Percentiles rank a stretch among this genome's conserved stretches.
Conservation (phyloP, 2,888 invertebrate species). For the Hemistola chrysoprasaria region DNA sequence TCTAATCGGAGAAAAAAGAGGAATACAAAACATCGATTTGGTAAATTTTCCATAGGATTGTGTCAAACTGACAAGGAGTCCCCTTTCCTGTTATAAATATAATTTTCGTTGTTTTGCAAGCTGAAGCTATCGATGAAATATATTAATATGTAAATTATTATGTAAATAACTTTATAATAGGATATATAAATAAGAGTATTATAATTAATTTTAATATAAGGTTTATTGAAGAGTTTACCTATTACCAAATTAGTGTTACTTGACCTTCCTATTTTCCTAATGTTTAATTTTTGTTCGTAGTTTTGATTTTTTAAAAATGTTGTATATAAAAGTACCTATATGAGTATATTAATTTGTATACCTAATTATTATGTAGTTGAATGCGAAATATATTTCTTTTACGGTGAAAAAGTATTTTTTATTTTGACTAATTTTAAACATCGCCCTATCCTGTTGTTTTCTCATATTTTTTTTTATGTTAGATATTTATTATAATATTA, state of each 20-base stretch:
- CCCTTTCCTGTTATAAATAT: no score
- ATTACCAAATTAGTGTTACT: constrained; percentile 49
- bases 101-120: constrained; percentile 23
- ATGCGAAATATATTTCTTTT: constrained; percentile 63
- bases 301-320: constrained; percentile 40
- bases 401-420: constrained; percentile 44
- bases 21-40: no score
- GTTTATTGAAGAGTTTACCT: constrained; percentile 45
- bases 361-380: constrained; percentile 58
- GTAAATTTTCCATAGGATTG: no score
- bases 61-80: no score
- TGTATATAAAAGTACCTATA: constrained; percentile 57
- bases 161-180: constrained; percentile 43
- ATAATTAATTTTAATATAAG: constrained; percentile 36
- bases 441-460: no score
- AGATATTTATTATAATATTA: no score
- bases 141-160: constrained; percentile 47
- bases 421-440: constrained; percentile 22
- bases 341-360: constrained; percentile 59
- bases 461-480: no score
- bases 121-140: constrained; percentile 23
- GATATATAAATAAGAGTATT: constrained; percentile 13
- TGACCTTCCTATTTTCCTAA: constrained; percentile 49
- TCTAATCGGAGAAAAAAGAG: no score
- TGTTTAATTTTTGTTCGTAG: constrained; percentile 41